These are phyloP conservation scores for Lapara coniferarum DNA, from an alignment of 2,888 invertebrate genomes.

Conservation along the genomic window DNA sequence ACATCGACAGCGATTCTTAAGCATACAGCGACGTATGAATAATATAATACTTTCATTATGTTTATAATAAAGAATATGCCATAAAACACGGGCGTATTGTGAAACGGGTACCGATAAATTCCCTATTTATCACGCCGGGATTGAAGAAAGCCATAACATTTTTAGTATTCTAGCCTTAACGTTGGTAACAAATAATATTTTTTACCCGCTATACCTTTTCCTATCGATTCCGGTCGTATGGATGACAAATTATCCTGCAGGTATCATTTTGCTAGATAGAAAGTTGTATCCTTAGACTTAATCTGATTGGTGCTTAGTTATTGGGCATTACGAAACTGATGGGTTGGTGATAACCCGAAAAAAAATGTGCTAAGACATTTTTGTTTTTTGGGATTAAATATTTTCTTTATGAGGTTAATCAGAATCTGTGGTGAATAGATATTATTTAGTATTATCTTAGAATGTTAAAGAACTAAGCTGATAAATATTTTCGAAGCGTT, in stretches of 20 bases:
- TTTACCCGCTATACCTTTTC: slow-evolving; percentile 20
- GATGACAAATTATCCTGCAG: slow-evolving; percentile 17
- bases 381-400: too few species aligned
- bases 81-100: not conserved
- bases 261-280: slow-evolving; percentile 3
- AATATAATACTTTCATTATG: not conserved
- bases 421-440: too few species aligned
- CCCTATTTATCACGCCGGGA: slow-evolving; percentile 14
- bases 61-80: not conserved
- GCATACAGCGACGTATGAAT: not conserved
- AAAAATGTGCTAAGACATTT: too few species aligned
- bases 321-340: not conserved
- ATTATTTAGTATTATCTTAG: too few species aligned
- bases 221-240: slow-evolving; percentile 17
- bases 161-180: slow-evolving; percentile 16
- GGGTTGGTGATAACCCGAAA: too few species aligned
- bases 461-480: too few species aligned
- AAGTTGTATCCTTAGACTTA: slow-evolving; percentile 6
- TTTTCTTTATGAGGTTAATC: too few species aligned
- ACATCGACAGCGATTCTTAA: too few species aligned
- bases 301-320: not conserved
- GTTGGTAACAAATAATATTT: slow-evolving; percentile 21
- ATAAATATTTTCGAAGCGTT: too few species aligned
- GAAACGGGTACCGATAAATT: not conserved
- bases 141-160: slow-evolving; percentile 14